A percentile compares a stretch with the other conserved stretches of the same genome.
These are phyloP conservation scores for Arvicanthis niloticus DNA, from an alignment of 2,113 vertebrate species.

Conservation along the genomic window DNA sequence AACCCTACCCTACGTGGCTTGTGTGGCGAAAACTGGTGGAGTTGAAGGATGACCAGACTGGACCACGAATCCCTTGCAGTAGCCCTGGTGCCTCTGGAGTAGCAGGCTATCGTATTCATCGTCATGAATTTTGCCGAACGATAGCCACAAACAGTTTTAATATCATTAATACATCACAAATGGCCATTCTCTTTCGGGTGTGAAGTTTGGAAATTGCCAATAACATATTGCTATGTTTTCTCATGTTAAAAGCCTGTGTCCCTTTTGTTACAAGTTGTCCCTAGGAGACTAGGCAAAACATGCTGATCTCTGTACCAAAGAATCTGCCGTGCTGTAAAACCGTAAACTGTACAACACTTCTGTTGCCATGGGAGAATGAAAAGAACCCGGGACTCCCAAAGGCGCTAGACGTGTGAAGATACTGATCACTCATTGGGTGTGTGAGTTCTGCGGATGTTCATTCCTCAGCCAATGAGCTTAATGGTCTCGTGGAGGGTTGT, in stretches of 20 bases:
- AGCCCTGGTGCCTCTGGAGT: rapidly evolving
- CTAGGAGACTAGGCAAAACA: background rate
- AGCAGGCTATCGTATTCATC: rapidly evolving
- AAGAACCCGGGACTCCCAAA: background rate
- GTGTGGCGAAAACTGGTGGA: background rate
- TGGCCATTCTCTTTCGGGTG: background rate
- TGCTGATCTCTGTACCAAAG: background rate
- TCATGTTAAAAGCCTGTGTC: background rate
- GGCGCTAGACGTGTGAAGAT: background rate
- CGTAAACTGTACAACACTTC: background rate
- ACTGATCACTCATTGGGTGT: background rate
- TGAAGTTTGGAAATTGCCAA: background rate
- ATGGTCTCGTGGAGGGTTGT: too few relatives aligned
- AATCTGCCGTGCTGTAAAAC: too few relatives aligned
- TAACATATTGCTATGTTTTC: background rate
- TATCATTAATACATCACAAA: background rate
- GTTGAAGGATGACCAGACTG: background rate
- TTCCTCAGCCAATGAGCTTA: background rate
- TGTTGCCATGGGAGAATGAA: background rate
- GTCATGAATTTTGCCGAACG: background rate
- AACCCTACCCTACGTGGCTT: rapidly evolving
- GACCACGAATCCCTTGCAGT: rapidly evolving
- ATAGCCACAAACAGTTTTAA: background rate
- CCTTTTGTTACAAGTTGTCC: background rate
- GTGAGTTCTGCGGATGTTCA: too few relatives aligned